These are phyloP conservation scores for Drosophila ercepeae DNA, from an alignment of 1,140 invertebrate species.

Conservation along the genomic window DNA sequence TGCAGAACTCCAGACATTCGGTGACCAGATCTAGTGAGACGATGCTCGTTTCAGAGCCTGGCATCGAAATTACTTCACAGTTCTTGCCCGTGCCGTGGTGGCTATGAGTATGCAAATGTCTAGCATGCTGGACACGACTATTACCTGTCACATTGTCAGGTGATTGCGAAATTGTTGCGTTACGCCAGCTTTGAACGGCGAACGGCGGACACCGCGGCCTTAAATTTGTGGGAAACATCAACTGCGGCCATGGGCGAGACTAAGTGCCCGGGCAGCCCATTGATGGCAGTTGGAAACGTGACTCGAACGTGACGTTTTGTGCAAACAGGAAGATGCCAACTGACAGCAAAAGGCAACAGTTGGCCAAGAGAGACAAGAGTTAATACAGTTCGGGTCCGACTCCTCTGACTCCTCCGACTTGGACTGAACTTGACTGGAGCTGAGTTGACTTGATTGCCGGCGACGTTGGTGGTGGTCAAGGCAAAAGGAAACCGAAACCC, in stretches of 20 bases:
- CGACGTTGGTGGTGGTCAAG: slow-evolving; percentile 68
- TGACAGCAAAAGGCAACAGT: slow-evolving; percentile 67
- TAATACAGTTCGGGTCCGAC: slow-evolving; percentile 74
- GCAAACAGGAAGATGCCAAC: slow-evolving; percentile 81
- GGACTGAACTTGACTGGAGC: slow-evolving; percentile 2
- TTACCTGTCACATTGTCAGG: slow-evolving; percentile 82
- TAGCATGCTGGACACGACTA: slow-evolving; percentile 78
- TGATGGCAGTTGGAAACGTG: slow-evolving; percentile 75
- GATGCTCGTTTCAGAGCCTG: slow-evolving; percentile 22
- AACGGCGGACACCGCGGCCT: slow-evolving; percentile 47
- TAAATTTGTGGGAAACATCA: slow-evolving; percentile 82
- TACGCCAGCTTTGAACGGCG: slow-evolving; percentile 58
- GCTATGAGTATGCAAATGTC: slow-evolving; percentile 64
- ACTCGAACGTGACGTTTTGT: slow-evolving; percentile 80
- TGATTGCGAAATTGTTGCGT: slow-evolving; percentile 82
- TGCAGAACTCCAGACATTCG: slow-evolving; percentile 11
- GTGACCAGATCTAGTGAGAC: slow-evolving; percentile 32
- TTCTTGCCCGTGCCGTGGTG: slow-evolving; percentile 17
- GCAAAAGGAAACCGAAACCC: slow-evolving; percentile 30
- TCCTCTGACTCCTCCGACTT: background rate
- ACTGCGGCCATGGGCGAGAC: slow-evolving; percentile 63
- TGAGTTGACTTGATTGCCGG: slow-evolving; percentile 72
- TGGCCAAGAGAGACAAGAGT: slow-evolving; percentile 60
- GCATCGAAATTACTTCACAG: slow-evolving; percentile 73
- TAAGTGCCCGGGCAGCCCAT: slow-evolving; percentile 45